Base-by-base conservation (phyloP, 2,888 invertebrate genomes). In the Carcina quercana region DNA sequence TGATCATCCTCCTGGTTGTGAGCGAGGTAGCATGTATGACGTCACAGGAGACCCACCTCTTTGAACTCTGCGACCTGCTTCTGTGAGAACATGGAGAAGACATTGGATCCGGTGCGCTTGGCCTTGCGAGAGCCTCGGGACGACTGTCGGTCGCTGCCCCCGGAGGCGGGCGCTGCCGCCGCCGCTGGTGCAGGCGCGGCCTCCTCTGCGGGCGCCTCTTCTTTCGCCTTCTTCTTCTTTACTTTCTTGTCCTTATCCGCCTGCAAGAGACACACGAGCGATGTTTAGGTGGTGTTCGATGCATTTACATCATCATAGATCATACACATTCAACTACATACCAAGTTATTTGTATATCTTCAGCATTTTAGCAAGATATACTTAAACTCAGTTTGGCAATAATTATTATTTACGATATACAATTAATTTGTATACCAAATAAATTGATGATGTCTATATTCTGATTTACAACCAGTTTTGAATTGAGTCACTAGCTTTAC, bases 31-130 rank as follows among this genome's bases (percentile, higher is more conserved):
- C n/a, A n/a, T n/a, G n/a, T n/a, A n/a, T n/a, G n/a, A n/a, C n/a
- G 24, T 24, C 11, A 6, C n/a, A 11, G 10, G 11, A n/a, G n/a
- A 17, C 70, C 85, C 61, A 93, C 93, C 88, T 95, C 95, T 86
- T 96, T 96, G 90, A 96, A 96, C 85, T 96, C 96, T 62, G 95
- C 94, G 66, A 96, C 94, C 87, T 96, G 96, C 85, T 92, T 92
- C 87, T 96, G 96, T 61, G 95, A 91, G 91, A 97, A 96, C 93
- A 96, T 95, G 70, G 96, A 95, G 90, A 96, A 96, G 76, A 96
- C 96, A 86, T 95, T 96, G 87, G 95, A 95, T 59, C 96, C 96
- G 71, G 93, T 89, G 74, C 95, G 91, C 86, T 95, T 95, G 59
- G 92, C 92, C 74, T 88, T 85, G 73, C 88, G 89, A 78, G 93